phyloP scores from a whole-genome alignment of 2,888 invertebrate species.

The Cartodere bifasciata region DNA sequence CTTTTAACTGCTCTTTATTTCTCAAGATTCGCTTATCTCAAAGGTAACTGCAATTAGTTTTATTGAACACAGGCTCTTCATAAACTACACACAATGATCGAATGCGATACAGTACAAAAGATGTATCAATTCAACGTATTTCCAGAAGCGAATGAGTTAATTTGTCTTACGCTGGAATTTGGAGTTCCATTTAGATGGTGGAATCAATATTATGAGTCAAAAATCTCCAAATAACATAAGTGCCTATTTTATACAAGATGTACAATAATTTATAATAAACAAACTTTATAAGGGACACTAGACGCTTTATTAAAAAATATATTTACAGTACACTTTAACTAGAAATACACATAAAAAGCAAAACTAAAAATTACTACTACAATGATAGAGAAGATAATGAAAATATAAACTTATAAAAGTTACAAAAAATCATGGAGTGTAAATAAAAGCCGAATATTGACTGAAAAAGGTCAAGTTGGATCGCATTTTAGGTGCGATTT shows the following conservation, averaged over 20 bases:
- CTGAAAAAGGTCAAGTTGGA: too few species aligned
- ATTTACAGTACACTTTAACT: constrained; percentile 19
- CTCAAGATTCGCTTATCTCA: constrained; percentile 2
- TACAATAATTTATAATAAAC: constrained; percentile 2
- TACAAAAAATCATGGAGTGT: constrained; percentile 7
- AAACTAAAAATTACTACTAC: constrained; percentile 10
- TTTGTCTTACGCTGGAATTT: constrained; percentile 29
- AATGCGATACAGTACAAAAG: constrained; percentile 19
- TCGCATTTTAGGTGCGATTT: too few species aligned
- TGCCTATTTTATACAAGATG: background rate
- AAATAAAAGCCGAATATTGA: constrained; percentile 7
- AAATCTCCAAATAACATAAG: background rate
- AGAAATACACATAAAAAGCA: constrained; percentile 5
- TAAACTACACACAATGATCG: constrained; percentile 24
- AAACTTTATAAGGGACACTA: constrained; percentile 24
- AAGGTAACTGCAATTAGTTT: constrained; percentile 1
- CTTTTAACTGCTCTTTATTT: background rate
- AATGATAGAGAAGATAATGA: background rate
- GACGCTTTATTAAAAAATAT: constrained; percentile 28
- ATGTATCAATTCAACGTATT: constrained; percentile 25
- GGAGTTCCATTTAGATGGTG: constrained; percentile 22
- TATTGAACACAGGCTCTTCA: constrained; percentile 21
- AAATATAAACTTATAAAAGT: constrained; percentile 10
- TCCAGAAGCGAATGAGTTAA: constrained; percentile 26
- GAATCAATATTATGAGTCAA: background rate